Percentiles rank a stretch among this genome's conserved stretches.
Evolutionary conservation across 2,888 invertebrate species (phyloP).

Genomic region (Melanargia galathea): DNA sequence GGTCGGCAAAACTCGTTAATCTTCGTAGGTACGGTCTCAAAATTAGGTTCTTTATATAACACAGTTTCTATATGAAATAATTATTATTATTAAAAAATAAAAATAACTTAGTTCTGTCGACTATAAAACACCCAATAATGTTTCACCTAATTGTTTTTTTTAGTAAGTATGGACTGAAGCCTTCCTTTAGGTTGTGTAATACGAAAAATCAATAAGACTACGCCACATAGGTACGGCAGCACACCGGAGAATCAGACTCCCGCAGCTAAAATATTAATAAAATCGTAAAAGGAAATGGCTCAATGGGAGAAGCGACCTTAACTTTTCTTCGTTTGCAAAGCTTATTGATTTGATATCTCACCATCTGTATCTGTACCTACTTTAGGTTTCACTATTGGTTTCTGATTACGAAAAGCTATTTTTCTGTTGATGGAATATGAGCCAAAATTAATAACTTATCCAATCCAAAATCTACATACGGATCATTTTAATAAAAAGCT

Average conservation of each 20-base stretch:
- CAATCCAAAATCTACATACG: no score
- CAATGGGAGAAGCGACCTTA: background rate
- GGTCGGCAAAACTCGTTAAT: conserved; percentile 49
- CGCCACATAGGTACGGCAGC: background rate
- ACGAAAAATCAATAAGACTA: conserved; percentile 12
- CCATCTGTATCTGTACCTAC: no score
- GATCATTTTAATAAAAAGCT: no score
- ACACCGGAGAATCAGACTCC: background rate
- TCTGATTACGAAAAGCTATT: no score
- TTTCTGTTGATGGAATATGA: no score
- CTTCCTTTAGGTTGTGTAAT: conserved; percentile 6
- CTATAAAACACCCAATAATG: background rate
- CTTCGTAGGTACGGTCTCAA: conserved; percentile 48
- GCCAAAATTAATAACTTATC: no score
- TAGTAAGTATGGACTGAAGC: background rate
- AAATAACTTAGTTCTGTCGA: background rate
- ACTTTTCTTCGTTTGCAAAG: no score
- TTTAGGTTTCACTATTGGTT: no score
- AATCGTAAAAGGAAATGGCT: background rate
- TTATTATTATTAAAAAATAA: no score
- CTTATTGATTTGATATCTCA: no score
- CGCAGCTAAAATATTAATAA: conserved; percentile 5
- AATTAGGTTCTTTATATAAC: conserved; percentile 13
- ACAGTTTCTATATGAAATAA: background rate
- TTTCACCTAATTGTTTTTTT: background rate